phyloP scores from a whole-genome alignment of 2,797 vertebrate genomes.

The Pipistrellus kuhlii region DNA sequence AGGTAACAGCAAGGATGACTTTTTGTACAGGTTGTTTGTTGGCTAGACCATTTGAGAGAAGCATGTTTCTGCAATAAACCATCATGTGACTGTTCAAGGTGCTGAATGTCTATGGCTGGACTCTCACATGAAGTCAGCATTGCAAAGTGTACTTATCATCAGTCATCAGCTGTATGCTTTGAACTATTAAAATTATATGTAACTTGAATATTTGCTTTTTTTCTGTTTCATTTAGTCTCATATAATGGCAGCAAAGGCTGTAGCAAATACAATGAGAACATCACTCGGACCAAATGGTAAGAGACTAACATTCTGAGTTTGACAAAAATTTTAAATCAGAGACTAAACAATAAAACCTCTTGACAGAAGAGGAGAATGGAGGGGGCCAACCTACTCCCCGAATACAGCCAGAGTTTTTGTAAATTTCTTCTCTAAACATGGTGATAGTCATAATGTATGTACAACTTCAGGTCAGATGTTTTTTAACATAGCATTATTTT shows the following conservation, averaged over 20 bases:
- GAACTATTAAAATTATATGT: not conserved
- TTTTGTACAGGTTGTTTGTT: accelerated
- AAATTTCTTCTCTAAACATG: accelerated
- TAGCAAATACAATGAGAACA: constrained; percentile 96
- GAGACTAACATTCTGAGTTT: constrained; percentile 35
- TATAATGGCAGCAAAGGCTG: constrained; percentile 98
- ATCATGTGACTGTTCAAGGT: accelerated
- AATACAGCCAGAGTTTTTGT: not conserved
- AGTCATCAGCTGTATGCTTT: not conserved
- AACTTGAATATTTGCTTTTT: constrained; percentile 46
- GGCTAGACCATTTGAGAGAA: not conserved
- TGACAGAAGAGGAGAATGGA: not conserved
- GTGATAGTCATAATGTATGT: not conserved
- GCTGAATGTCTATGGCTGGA: accelerated
- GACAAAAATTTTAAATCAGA: not conserved
- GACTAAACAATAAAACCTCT: not conserved
- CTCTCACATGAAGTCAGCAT: accelerated
- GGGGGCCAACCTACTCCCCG: not conserved
- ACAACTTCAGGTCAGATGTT: not conserved
- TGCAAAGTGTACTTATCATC: not conserved
- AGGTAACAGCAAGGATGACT: not conserved
- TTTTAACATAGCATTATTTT: not conserved
- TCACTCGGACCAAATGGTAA: constrained; percentile 98
- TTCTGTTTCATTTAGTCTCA: constrained; percentile 92
- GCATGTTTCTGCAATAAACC: not conserved